phyloP scores from a whole-genome alignment of 2,797 vertebrate genomes.

The Morus bassanus region DNA sequence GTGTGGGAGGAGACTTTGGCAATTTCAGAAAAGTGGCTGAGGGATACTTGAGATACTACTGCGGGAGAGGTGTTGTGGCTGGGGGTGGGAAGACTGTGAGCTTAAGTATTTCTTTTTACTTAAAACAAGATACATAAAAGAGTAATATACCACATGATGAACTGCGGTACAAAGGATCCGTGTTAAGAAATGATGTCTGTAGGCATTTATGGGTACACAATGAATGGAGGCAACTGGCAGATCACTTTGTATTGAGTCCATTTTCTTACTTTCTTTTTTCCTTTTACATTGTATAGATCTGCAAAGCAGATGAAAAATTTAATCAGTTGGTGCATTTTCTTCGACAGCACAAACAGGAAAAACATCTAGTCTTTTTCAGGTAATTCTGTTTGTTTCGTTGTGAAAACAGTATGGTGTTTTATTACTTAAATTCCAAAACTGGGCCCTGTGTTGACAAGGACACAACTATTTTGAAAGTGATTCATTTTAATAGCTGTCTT shows the following conservation, averaged over 20 bases:
- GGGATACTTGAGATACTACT: not conserved
- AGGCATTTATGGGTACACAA: not conserved
- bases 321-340: conserved; percentile 94
- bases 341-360: conserved; percentile 87
- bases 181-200: not conserved
- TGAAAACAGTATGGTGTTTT: not conserved
- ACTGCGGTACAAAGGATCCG: not conserved
- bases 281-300: conserved; percentile 75
- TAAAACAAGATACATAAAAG: not conserved
- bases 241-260: not conserved
- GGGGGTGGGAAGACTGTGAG: not conserved
- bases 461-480: not conserved
- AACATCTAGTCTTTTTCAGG: conserved; percentile 96
- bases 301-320: conserved; percentile 90
- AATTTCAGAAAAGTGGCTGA: not conserved
- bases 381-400: conserved; percentile 23
- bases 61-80: not conserved
- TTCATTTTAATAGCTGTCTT: not conserved
- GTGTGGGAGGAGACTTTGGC: not conserved
- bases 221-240: not conserved
- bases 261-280: not conserved
- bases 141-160: too few species aligned
- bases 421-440: not conserved
- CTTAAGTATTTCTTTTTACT: not conserved
- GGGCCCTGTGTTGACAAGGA: not conserved